phyloP scores from a whole-genome alignment of 2,797 vertebrate genomes.

The Clarias pachynema region DNA sequence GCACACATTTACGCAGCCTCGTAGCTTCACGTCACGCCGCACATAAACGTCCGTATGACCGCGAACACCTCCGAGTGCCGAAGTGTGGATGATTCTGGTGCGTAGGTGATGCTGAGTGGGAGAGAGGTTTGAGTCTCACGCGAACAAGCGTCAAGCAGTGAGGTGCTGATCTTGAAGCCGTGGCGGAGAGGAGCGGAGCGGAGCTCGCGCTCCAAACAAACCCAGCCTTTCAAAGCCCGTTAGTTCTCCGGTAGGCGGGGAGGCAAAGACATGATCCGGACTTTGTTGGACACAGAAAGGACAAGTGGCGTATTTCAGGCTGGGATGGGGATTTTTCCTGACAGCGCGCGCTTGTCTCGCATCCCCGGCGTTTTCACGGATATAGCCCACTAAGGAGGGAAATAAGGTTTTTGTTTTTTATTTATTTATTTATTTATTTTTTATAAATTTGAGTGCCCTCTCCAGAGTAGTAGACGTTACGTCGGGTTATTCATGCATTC shows the following conservation, averaged over 20 bases:
- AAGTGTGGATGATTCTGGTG: neutral
- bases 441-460: constrained; percentile 37
- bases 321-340: constrained; percentile 57
- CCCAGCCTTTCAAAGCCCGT: neutral
- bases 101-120: constrained; percentile 17
- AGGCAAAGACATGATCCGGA: constrained; percentile 22
- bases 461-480: constrained; percentile 34
- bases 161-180: constrained; percentile 5
- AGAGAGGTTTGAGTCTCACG: constrained; percentile 20
- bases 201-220: neutral
- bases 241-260: neutral
- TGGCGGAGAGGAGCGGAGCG: neutral
- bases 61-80: neutral
- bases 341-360: constrained; percentile 50
- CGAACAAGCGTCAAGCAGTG: constrained; percentile 16
- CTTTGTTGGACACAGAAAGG: constrained; percentile 36
- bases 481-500: neutral
- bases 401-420: neutral
- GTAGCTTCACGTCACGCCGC: constrained; percentile 14
- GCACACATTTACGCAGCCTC: constrained; percentile 22
- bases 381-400: constrained; percentile 5
- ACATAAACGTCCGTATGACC: neutral
- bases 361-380: constrained; percentile 41
- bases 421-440: neutral
- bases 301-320: constrained; percentile 47